These are phyloP conservation scores for Crenichthys baileyi DNA, from an alignment of 2,797 vertebrate genomes.

Conservation along the genomic window DNA sequence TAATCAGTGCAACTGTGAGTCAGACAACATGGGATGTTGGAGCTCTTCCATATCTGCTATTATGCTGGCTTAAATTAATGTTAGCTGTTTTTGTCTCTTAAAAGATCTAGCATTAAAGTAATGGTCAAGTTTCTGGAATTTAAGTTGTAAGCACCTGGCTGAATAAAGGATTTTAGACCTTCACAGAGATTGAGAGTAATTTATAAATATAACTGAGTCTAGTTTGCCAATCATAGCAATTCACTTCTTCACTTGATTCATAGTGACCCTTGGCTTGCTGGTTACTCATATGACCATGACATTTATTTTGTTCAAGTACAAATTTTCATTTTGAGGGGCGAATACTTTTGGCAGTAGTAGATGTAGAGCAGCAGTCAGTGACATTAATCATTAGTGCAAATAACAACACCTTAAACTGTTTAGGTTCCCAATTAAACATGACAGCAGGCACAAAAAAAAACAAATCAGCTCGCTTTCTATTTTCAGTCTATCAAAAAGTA, in stretches of 20 bases:
- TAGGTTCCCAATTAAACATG: neutral
- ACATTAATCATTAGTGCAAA: neutral
- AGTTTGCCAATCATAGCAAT: neutral
- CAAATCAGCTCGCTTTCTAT: neutral
- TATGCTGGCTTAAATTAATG: neutral
- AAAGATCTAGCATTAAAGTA: neutral
- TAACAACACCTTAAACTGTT: neutral
- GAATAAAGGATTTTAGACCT: neutral
- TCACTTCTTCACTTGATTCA: neutral
- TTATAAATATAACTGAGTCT: neutral
- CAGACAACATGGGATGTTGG: neutral
- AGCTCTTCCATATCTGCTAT: neutral
- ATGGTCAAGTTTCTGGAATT: neutral
- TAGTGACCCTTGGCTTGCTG: neutral
- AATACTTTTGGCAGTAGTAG: neutral
- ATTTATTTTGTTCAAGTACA: neutral
- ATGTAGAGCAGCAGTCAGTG: neutral
- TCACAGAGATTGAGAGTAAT: neutral
- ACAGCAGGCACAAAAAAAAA: neutral
- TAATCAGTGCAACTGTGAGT: neutral
- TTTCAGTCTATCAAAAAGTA: neutral
- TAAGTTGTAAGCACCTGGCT: neutral
- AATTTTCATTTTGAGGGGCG: neutral
- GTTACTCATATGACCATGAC: neutral
- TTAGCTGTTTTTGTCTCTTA: constrained; percentile 1